Evolutionary conservation across 2,888 invertebrate genomes (phyloP).

Genomic region (Taenaris catops): DNA sequence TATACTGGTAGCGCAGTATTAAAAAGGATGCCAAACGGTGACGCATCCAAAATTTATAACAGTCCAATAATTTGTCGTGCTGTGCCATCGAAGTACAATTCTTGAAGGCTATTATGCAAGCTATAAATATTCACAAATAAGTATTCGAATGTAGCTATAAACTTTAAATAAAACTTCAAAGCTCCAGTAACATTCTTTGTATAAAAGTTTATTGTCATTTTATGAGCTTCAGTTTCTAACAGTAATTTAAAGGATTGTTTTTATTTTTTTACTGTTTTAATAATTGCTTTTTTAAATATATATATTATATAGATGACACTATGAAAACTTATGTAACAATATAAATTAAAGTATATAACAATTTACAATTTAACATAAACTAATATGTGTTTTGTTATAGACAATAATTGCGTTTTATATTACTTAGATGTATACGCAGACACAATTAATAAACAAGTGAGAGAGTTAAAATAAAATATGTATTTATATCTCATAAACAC

Average conservation of each 20-base stretch:
- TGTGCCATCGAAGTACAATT: conserved; percentile 50
- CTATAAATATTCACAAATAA: conserved; percentile 32
- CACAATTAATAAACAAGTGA: too few relatives aligned
- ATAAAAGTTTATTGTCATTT: conserved; percentile 17
- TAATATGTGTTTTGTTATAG: too few relatives aligned
- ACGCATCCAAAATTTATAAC: conserved; percentile 50
- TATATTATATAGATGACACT: too few relatives aligned
- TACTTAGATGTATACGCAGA: too few relatives aligned
- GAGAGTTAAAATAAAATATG: too few relatives aligned
- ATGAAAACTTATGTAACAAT: too few relatives aligned
- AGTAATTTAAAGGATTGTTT: conserved; percentile 9
- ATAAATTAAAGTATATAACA: too few relatives aligned
- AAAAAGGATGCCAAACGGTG: conserved; percentile 40
- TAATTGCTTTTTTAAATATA: too few relatives aligned
- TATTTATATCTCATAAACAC: too few relatives aligned
- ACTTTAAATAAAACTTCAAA: conserved; percentile 21
- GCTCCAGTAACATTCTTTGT: conserved; percentile 17
- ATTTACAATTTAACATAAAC: too few relatives aligned
- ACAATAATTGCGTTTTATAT: too few relatives aligned
- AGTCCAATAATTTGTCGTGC: conserved; percentile 57
- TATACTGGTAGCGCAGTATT: conserved; percentile 22
- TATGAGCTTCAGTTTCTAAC: conserved; percentile 12
- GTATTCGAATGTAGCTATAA: conserved; percentile 20
- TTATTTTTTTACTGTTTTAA: too few relatives aligned
- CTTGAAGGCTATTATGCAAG: conserved; percentile 48